Percentiles rank a stretch among this genome's conserved stretches.
phyloP scores from a whole-genome alignment of 2,113 vertebrate species.

The Hyperopisus bebe region DNA sequence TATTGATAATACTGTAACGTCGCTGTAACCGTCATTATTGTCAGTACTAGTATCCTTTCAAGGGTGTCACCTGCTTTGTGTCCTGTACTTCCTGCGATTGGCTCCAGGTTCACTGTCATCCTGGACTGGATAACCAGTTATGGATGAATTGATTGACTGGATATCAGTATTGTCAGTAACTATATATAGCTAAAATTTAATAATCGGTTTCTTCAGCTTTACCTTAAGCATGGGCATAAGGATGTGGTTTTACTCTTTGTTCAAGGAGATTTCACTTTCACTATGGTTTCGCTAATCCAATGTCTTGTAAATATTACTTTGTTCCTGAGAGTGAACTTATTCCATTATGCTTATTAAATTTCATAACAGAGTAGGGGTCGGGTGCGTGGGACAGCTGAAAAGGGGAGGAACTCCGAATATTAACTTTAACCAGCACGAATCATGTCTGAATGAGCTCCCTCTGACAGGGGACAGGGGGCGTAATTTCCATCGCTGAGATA shows the following conservation, averaged over 20 bases:
- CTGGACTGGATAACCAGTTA: neutral
- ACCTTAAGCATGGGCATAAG: neutral
- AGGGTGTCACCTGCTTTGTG: neutral
- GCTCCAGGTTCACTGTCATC: neutral
- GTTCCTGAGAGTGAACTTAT: neutral
- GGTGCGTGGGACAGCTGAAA: neutral
- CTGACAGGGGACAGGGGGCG: neutral
- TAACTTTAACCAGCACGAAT: neutral
- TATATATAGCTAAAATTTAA: neutral
- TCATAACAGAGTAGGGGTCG: neutral
- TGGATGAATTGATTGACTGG: neutral
- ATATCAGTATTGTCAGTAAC: neutral
- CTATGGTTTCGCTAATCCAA: neutral
- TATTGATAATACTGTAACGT: neutral
- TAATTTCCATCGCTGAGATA: conserved; percentile 4
- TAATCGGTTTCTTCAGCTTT: neutral
- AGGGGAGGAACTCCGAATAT: neutral
- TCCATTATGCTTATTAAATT: neutral
- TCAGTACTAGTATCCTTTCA: neutral
- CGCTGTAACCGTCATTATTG: neutral
- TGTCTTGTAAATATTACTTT: neutral
- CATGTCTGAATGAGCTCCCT: neutral
- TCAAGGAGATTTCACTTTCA: neutral
- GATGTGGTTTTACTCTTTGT: neutral
- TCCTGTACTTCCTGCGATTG: neutral